Evolutionary conservation across 2,113 vertebrate genomes (phyloP).

Genomic region (Aspidoscelis tigris): DNA sequence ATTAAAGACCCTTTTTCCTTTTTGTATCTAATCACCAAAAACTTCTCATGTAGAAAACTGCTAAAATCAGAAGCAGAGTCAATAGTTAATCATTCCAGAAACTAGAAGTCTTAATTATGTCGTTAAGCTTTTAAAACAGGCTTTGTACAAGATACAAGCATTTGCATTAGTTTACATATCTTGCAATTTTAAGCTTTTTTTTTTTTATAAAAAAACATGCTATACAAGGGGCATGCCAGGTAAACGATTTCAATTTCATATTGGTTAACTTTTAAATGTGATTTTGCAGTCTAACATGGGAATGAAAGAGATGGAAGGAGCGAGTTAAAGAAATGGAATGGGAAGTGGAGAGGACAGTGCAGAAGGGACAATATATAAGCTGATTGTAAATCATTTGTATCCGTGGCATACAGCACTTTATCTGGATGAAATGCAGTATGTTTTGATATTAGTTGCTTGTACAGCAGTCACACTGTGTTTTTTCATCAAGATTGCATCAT

Average conservation of each 20-base stretch:
- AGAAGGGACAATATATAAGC: conserved; percentile 7
- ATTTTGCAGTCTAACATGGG: conserved; percentile 36
- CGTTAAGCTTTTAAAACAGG: conserved; percentile 56
- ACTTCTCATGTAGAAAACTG: conserved; percentile 52
- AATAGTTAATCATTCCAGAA: conserved; percentile 57
- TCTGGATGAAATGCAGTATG: background rate
- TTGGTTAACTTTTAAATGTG: conserved; percentile 39
- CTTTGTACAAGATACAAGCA: conserved; percentile 31
- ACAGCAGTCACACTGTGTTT: background rate
- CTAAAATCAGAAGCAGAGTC: conserved; percentile 53
- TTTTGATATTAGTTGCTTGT: background rate
- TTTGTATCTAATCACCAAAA: background rate
- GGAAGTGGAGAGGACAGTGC: conserved; percentile 8
- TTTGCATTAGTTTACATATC: conserved; percentile 64
- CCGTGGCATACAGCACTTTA: conserved; percentile 14
- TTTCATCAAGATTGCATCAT: background rate
- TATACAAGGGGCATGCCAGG: conserved; percentile 27
- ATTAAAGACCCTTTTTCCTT: background rate
- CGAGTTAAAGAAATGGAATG: conserved; percentile 42
- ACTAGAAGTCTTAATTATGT: conserved; percentile 60
- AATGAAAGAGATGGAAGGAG: conserved; percentile 46
- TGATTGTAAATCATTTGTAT: conserved; percentile 24
- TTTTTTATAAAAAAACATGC: conserved; percentile 9
- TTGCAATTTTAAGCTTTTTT: conserved; percentile 53
- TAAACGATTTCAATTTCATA: conserved; percentile 35